Conservation (phyloP, 2,113 vertebrate species). For the Hippocampus zosterae region DNA sequence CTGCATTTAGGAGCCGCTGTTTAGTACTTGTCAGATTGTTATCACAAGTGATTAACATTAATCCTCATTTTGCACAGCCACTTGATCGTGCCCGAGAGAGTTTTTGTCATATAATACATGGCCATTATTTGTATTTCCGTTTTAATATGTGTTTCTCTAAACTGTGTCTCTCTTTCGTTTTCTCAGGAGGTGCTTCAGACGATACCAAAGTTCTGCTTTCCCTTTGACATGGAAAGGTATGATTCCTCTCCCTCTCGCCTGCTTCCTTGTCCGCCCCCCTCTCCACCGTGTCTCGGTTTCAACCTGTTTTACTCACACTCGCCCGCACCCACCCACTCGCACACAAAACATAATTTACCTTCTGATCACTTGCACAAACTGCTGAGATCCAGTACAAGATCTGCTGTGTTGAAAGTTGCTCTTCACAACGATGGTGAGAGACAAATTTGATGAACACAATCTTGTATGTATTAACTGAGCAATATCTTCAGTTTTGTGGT, state of each 20-base stretch:
- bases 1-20: constrained; percentile 54
- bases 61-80: constrained; percentile 59
- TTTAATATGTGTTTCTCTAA: constrained; percentile 29
- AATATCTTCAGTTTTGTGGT: neutral
- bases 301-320: neutral
- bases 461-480: neutral
- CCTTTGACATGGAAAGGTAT: constrained; percentile 95
- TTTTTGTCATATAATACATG: constrained; percentile 25
- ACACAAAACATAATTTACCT: neutral
- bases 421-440: neutral
- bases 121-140: constrained; percentile 30
- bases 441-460: neutral
- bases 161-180: constrained; percentile 56
- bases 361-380: neutral
- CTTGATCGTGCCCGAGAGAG: constrained; percentile 47
- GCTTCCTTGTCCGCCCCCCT: constrained; percentile 16
- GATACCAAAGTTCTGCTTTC: constrained; percentile 98
- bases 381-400: neutral
- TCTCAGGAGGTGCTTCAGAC: constrained; percentile 89
- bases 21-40: constrained; percentile 63
- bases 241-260: constrained; percentile 29
- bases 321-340: neutral
- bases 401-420: neutral
- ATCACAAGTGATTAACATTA: constrained; percentile 60
- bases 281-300: constrained; percentile 19